A percentile compares a stretch with the other conserved stretches of the same genome.
Evolutionary conservation across 2,888 invertebrate genomes (phyloP).

Genomic region (Keiferia lycopersicella): DNA sequence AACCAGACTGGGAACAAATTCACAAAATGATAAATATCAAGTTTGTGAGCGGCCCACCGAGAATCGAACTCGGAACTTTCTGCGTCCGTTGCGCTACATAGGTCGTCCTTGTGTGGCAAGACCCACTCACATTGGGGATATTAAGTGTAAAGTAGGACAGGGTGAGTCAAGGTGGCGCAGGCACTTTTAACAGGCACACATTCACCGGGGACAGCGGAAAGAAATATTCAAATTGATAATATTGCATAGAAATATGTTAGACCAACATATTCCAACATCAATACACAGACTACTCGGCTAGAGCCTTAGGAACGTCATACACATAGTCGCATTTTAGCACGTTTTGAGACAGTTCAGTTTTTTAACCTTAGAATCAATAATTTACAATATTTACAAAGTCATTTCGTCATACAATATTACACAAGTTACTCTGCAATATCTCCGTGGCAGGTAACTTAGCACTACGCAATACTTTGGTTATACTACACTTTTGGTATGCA

Average conservation of each 20-base stretch:
- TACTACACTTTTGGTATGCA: conserved; percentile 48
- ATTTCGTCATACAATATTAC: conserved; percentile 21
- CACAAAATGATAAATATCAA: too few relatives aligned
- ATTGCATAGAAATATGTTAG: neutral
- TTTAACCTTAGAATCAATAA: conserved; percentile 46
- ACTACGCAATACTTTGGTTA: conserved; percentile 53
- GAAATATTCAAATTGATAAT: too few relatives aligned
- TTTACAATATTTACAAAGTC: conserved; percentile 44
- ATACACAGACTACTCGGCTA: neutral
- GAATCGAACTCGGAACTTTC: too few relatives aligned
- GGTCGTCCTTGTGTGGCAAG: too few relatives aligned
- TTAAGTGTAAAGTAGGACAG: too few relatives aligned
- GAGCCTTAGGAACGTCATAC: neutral
- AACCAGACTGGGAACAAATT: too few relatives aligned
- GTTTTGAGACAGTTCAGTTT: conserved; percentile 29
- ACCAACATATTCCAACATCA: neutral
- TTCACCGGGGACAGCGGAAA: too few relatives aligned
- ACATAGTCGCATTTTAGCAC: conserved; percentile 15
- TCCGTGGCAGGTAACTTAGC: conserved; percentile 49
- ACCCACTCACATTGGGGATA: too few relatives aligned
- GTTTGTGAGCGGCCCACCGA: too few relatives aligned
- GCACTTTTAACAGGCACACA: too few relatives aligned
- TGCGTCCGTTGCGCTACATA: too few relatives aligned
- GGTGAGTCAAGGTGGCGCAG: too few relatives aligned
- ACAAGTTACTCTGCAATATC: conserved; percentile 38